phyloP scores from a whole-genome alignment of 64 coral and sea anemone genomes.

The Montipora capricornis region DNA sequence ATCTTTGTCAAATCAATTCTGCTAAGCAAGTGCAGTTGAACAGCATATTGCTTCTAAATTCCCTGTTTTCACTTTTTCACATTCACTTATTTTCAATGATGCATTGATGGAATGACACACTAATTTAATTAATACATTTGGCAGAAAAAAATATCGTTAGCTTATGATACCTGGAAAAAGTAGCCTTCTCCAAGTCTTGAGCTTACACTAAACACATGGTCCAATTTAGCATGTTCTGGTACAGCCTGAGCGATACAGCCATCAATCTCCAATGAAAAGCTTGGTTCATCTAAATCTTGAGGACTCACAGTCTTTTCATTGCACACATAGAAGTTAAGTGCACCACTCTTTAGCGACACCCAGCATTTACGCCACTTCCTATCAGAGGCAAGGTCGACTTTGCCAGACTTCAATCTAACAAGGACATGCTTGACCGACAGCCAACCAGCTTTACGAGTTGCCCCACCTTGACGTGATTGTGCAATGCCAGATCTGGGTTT shows the following conservation, averaged over 20 bases:
- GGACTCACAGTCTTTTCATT: conserved; percentile 97
- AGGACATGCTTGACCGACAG: conserved; percentile 87
- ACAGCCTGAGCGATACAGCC: conserved; percentile 95
- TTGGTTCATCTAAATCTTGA: conserved; percentile 89
- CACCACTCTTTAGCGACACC: conserved; percentile 86
- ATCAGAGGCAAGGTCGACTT: conserved; percentile 89
- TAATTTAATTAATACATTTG: too few relatives aligned
- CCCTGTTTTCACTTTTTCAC: too few relatives aligned
- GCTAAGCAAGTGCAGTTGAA: too few relatives aligned
- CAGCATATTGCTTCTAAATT: too few relatives aligned
- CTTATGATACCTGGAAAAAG: conserved; percentile 84
- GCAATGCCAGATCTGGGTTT: conserved; percentile 91
- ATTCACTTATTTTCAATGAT: too few relatives aligned
- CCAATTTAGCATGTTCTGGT: conserved; percentile 96
- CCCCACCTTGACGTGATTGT: conserved; percentile 88
- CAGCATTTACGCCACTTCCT: conserved; percentile 98
- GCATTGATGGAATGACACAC: too few relatives aligned
- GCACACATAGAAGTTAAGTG: conserved; percentile 93
- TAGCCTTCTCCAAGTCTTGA: conserved; percentile 95
- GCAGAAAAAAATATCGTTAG: not conserved
- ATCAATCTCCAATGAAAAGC: conserved; percentile 83
- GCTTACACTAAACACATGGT: conserved; percentile 97
- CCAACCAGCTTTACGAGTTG: conserved; percentile 93
- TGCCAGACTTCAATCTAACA: conserved; percentile 80
- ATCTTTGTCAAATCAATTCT: too few relatives aligned